These are phyloP conservation scores for Onychomys leucogaster DNA, from an alignment of 2,797 vertebrate genomes.

Conservation along the genomic window DNA sequence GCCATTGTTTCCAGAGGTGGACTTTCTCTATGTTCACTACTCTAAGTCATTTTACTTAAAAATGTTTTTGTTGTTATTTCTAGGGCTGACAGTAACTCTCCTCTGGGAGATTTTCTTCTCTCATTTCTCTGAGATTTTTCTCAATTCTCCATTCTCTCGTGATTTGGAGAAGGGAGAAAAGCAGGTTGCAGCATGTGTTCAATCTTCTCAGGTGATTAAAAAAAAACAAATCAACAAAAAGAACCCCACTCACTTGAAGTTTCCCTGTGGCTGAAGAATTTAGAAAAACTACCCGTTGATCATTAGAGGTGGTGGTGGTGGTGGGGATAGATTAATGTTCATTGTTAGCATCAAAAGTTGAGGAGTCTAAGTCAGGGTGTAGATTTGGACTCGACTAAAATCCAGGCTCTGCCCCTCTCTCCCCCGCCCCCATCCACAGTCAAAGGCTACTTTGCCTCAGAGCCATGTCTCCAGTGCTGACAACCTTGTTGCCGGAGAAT, in stretches of 20 bases:
- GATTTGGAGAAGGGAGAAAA: neutral
- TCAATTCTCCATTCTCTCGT: neutral
- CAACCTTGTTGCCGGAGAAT: neutral
- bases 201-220: neutral
- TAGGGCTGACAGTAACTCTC: neutral
- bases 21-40: conserved; percentile 7
- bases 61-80: no score
- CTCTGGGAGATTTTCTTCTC: neutral
- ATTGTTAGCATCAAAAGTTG: neutral
- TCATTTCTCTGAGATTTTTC: neutral
- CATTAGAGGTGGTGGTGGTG: neutral
- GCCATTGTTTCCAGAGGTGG: neutral
- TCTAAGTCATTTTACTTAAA: conserved; percentile 22
- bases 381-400: conserved; percentile 35
- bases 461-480: neutral
- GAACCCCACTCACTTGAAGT: conserved; percentile 4
- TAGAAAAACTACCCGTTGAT: conserved; percentile 18
- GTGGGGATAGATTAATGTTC: conserved; percentile 22
- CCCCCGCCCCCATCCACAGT: neutral
- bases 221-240: no score
- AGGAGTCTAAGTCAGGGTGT: conserved; percentile 12
- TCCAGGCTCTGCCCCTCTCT: neutral
- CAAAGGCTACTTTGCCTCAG: neutral
- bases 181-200: neutral
- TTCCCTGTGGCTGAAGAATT: conserved; percentile 46